phyloP scores from a whole-genome alignment of 2,797 vertebrate genomes.

The Sparidentex hasta region DNA sequence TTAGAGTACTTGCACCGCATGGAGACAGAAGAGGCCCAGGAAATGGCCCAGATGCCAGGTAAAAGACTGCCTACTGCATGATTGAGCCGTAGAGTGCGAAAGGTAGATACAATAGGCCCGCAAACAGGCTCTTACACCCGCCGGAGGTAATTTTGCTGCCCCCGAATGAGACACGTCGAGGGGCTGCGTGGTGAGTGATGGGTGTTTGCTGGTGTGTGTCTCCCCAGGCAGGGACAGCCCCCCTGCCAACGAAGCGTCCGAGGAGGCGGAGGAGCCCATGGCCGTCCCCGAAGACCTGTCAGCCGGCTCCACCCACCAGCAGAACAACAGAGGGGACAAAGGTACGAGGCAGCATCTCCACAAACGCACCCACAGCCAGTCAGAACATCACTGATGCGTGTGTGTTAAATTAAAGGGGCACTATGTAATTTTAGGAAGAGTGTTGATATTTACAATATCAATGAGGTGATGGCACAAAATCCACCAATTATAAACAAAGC shows the following conservation, averaged over 20 bases:
- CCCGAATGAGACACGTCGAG: constrained; percentile 49
- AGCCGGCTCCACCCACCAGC: constrained; percentile 90
- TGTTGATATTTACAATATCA: too few species aligned
- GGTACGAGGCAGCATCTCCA: constrained; percentile 83
- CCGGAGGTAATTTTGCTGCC: constrained; percentile 56
- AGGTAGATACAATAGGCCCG: constrained; percentile 71
- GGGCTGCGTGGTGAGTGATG: constrained; percentile 65
- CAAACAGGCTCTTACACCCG: constrained; percentile 45
- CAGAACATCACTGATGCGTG: constrained; percentile 28
- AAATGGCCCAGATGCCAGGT: constrained; percentile 99
- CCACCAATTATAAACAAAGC: too few species aligned
- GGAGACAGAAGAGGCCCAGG: constrained; percentile 97
- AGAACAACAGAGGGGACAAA: constrained; percentile 92
- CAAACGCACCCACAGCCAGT: constrained; percentile 27
- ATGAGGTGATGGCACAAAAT: too few species aligned
- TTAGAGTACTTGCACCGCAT: constrained; percentile 95
- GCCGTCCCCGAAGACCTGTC: constrained; percentile 98
- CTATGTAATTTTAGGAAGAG: too few species aligned
- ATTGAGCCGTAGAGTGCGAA: constrained; percentile 65
- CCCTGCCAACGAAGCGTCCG: constrained; percentile 89
- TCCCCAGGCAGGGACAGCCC: constrained; percentile 93
- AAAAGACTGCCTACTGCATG: constrained; percentile 75
- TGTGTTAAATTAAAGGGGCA: constrained; percentile 4
- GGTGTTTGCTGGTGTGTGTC: constrained; percentile 66
- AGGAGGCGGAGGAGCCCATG: constrained; percentile 96